Evolutionary conservation across 2,888 invertebrate species (phyloP).

Genomic region (Plebejus argus): DNA sequence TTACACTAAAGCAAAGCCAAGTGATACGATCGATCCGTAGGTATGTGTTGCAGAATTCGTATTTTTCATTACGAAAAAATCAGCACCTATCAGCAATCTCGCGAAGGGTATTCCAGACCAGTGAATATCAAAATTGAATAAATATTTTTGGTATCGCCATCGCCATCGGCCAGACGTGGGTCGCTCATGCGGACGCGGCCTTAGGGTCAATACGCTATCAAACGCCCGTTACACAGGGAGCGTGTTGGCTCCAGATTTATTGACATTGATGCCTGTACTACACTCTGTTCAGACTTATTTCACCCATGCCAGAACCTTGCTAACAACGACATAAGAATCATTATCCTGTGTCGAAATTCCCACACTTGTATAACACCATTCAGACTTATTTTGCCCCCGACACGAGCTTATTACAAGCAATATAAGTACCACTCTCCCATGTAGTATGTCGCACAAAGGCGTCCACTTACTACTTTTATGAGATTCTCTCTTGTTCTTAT

Average conservation of each 20-base stretch:
- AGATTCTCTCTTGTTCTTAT: background rate
- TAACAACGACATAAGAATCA: background rate
- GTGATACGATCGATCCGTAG: too few relatives aligned
- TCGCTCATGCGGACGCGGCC: background rate
- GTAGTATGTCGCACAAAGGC: background rate
- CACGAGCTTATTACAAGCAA: background rate
- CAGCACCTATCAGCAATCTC: background rate
- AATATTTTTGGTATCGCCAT: background rate
- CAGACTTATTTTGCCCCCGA: background rate
- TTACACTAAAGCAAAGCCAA: too few relatives aligned
- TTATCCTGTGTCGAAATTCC: background rate
- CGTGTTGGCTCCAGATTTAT: constrained; percentile 32
- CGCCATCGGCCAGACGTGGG: background rate
- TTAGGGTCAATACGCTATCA: constrained; percentile 36
- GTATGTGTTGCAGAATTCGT: too few relatives aligned
- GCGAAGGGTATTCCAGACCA: background rate
- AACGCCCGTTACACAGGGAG: constrained; percentile 33
- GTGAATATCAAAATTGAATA: background rate
- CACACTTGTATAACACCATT: background rate
- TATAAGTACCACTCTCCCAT: background rate
- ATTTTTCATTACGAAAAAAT: background rate
- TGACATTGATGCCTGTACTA: background rate
- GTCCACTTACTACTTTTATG: constrained; percentile 6
- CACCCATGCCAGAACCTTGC: background rate
- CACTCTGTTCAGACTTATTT: background rate